Base-by-base conservation (phyloP, 30 jellyfish, hydroid and myxozoan genomes). In the Morbakka virulenta region DNA sequence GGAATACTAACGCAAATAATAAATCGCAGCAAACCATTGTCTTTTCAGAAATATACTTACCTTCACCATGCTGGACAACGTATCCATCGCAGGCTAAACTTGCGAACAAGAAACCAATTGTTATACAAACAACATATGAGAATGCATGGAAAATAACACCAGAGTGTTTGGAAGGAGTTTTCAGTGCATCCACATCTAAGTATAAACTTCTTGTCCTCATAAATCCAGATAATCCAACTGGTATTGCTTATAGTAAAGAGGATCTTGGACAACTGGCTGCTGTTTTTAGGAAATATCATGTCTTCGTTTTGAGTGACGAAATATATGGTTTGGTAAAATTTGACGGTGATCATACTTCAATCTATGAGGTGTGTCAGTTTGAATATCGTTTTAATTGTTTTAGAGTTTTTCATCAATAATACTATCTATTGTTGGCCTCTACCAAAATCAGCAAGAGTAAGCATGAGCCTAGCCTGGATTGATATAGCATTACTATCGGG, bases 1-100 rank as follows among this genome's bases (percentile, higher is more conserved):
- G n/a, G n/a, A n/a, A n/a, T n/a, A n/a, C n/a, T n/a, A n/a, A n/a
- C n/a, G n/a, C n/a, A n/a, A n/a, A n/a, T n/a, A n/a, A n/a, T n/a
- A n/a, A n/a, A n/a, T n/a, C n/a, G n/a, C n/a, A n/a, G n/a, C n/a
- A n/a, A n/a, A n/a, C n/a, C n/a, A n/a, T n/a, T n/a, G 26, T 32
- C 20, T 22, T 64, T 26, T 29, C 49, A 80, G 91, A 80, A 34
- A 57, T 80, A 49, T 80, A 80, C 68, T 20, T 80, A 68, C 91
- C 80, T 2, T 80, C 91, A 4, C 91, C 91, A 28, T 64, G 77
- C 33, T 80, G 91, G 91, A 80, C 91, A 24, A 80, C 91, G 25
- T 80, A 80, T 35, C 53, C 36, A 35, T 84, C 91, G 1, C 91
- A 80, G 33, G 26, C 91, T 21, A 78, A 51, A 12, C 72, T 80